Base-by-base conservation (phyloP, 2,888 invertebrate species). In the Eremobia ochroleuca region DNA sequence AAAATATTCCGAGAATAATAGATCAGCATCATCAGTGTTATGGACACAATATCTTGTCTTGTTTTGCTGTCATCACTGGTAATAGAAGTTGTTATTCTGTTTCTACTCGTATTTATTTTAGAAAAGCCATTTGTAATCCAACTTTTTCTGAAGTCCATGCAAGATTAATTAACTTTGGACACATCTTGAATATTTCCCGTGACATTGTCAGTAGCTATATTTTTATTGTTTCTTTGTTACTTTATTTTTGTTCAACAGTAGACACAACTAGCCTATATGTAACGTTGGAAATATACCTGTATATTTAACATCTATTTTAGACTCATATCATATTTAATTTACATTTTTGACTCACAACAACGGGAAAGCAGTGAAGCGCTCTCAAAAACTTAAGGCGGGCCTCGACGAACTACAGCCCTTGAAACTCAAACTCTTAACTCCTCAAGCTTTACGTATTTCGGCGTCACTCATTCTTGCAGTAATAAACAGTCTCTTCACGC, bases 381-480 rank as follows among this genome's bases (percentile, higher is more conserved):
- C 73, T 76, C 52, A 61, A 75, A 77, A 85, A 82, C 83, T 73
- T 52, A 37, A 55, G 40, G 28, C 76, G 73, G 55, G 65, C 65
- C 73, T 77, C 69, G 59, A 59, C 43, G 28, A 80, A 83, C 78
- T 81, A 64, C 58, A 49, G 40, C 67, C n/a, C 71, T 75, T 62
- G 34, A 40, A 82, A 85, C 71, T 82, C 59, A 15, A 73, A 76
- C 72, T 59, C 61, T n/a, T 62, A 74, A 85, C 61, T 74, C 61
- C 43, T 59, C 43, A n/a, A 58, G 62, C 37, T 58, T 76, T 74
- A 85, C 76, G 73, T 83, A 52, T 79, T 86, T 72, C 55, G 61
- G 28, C 69, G 65, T 74, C 75, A 86, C 76, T 76, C 73, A 86
- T 78, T 80, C 70, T 75, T 79, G 40, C 58, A 76, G 72, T 85